Evolutionary conservation across 2,113 vertebrate genomes (phyloP).

Genomic region (Oryzias celebensis): DNA sequence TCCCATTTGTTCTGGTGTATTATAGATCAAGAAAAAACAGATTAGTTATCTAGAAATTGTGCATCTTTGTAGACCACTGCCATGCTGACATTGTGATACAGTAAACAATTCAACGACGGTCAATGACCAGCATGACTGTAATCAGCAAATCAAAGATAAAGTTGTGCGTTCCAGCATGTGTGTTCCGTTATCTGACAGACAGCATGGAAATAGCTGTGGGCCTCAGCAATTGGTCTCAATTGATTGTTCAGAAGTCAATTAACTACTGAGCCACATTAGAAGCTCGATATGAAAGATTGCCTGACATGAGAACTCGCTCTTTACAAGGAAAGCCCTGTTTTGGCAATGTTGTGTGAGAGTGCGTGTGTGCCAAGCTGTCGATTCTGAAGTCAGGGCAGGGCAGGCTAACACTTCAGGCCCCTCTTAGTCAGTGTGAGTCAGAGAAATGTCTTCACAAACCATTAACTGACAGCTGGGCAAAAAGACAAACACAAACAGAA

Average conservation of each 20-base stretch:
- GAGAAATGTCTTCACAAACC: constrained; percentile 47
- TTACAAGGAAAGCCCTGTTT: constrained; percentile 68
- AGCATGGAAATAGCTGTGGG: constrained; percentile 22
- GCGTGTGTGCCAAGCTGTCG: constrained; percentile 65
- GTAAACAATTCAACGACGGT: constrained; percentile 1
- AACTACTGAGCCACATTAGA: constrained; percentile 51
- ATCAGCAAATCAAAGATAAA: constrained; percentile 9
- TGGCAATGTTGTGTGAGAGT: constrained; percentile 40
- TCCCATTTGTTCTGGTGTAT: constrained; percentile 35
- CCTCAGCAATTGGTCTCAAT: constrained; percentile 29
- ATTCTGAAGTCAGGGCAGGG: constrained; percentile 72
- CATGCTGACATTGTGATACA: constrained; percentile 15
- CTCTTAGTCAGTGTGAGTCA: constrained; percentile 65
- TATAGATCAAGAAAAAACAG: constrained; percentile 36
- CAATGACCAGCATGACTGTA: constrained; percentile 2
- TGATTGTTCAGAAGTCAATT: constrained; percentile 25
- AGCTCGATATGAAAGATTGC: constrained; percentile 40
- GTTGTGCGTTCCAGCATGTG: constrained; percentile 5
- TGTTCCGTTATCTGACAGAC: constrained; percentile 30
- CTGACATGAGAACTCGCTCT: constrained; percentile 58
- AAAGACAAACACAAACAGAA: neutral
- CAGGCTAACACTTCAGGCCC: constrained; percentile 61
- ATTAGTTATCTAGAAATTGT: neutral
- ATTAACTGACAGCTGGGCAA: constrained; percentile 37
- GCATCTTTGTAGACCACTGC: neutral